Evolutionary conservation across 2,797 vertebrate genomes (phyloP), one percentile per base, ranked within the genome.

Genomic region (Synanceia verrucosa): DNA sequence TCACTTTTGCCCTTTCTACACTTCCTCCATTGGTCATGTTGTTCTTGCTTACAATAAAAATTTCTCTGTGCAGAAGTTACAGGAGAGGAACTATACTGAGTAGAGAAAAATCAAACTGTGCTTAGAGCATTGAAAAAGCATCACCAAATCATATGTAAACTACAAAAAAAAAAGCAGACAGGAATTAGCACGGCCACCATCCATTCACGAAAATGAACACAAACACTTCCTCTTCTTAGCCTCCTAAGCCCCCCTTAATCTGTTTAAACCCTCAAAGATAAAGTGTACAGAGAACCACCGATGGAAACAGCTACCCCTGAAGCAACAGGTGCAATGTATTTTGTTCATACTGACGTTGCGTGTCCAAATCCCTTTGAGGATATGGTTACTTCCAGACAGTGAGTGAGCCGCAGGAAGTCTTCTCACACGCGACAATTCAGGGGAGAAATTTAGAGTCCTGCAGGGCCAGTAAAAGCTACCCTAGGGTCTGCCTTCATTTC

Each of bases 341-440:
- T 83, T 85, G 82, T 86, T 79, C 76, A 85, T 80, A 73, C 68
- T 43, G 67, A 89, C 92, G 89, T 94, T 82, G 90, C 90, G 79
- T 94, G 94, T 94, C 93, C 89, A 69, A 82, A 81, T 79, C 62
- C 88, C 92, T 93, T 93, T 94, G 91, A 94, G 94, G 94, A 94
- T 94, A 92, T 29, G 69, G 93, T 94, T 93, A 93, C 94, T 94
- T 92, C 93, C 91, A 94, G 92, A 92, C 91, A 90, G 84, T 80
- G 76, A 85, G 79, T 18, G 81, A 91, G 89, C 89, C 86, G 92
- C 92, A 94, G 94, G 93, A 95, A 94, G 87, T 93, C 87, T 90
- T 90, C 93, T 95, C 92, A 94, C 94, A 95, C 92, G 92, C 92
- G 82, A 95, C 91, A 66, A 92, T 93, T 93, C 90, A 90, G 88